Base-by-base conservation (phyloP, 2,888 invertebrate species). In the Mactromeris polynyma region DNA sequence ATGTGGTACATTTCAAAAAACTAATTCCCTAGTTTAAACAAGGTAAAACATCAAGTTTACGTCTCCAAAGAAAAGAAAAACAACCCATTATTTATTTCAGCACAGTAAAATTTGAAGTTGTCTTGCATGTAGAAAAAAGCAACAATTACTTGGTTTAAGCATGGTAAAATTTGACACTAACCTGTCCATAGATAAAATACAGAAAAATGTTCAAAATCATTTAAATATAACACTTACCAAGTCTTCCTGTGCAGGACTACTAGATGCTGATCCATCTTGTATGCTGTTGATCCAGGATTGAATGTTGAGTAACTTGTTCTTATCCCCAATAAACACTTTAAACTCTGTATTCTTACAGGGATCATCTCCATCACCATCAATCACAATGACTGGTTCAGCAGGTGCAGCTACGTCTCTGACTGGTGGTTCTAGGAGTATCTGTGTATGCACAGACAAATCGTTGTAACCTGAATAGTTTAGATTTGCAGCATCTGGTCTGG, bases 271-370 rank as follows among this genome's bases (percentile, higher is more conserved):
- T 2, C 88, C 86, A 0, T 87, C 88, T 31, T 87, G 81, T 0
- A 92, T 83, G 80, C 87, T 90, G 83, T 94, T 89, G 40, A 94
- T 93, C 94, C 94, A 94, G 7, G 92, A 91, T 87, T 94, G 94
- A 17, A 94, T 93, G 40, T 90, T 91, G 26, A 88, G 64, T 9
- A 92, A 42, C 83, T 94, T 94, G n/a, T 93, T 91, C n/a, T 90
- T 92, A 82, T 93, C 90, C 4, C 90, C 89, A 78, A 93, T 86
- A 77, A 89, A 91, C 69, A 84, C 73, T 69, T 87, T 87, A 40
- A 54, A 82, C 79, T 87, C 86, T 17, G 86, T 79, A 33, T 82
- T 82, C 33, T 78, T 87, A 51, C 54, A 78, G 17, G 14, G 33
- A 31, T 87, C 80, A 89, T 19, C 9, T 4, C 1, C n/a, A 26